Base-by-base conservation (phyloP, 2,888 invertebrate species). In the Hecatera dysodea region DNA sequence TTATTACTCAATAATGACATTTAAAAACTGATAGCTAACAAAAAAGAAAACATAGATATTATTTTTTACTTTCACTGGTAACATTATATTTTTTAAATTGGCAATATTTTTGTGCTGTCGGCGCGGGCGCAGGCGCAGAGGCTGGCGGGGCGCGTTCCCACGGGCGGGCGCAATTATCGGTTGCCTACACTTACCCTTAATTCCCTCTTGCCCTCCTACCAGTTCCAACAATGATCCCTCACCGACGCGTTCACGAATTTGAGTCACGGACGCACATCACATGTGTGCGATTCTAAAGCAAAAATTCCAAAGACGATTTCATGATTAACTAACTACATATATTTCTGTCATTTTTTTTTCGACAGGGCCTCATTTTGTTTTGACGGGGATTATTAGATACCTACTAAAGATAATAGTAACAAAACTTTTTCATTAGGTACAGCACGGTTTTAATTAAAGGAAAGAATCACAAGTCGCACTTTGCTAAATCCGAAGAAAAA, bases 151-250 rank as follows among this genome's bases (percentile, higher is more conserved):
- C 83, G 75, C 86, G 88, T 94, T 95, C 95, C 91, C 95, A 95
- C 95, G 95, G 95, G 88, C 91, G 90, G 95, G 88, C 91, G 90
- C 93, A 94, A 95, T 95, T 95, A 95, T 95, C 92, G 90, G 89
- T 90, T 92, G 89, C 91, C 92, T 91, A 91, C 93, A 93, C 92
- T 93, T 93, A 93, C 91, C 92, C 92, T 90, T 95, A 93, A 94
- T 94, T 94, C 89, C 84, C 90, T 84, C 83, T 88, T 87, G 88
- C 87, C 85, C 88, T 85, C 90, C 90, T 89, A 91, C 92, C 90
- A 90, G 88, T 87, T 87, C 86, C 78, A 84, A 82, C 86, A 86
- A 72, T 75, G 87, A 85, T 87, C 85, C 86, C 83, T 78, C 66
- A 72, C 78, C 80, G 76, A 82, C 66, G 71, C 57, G 81, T 83